Evolutionary conservation across 2,888 invertebrate species (phyloP).

Genomic region (Perdita meconis): DNA sequence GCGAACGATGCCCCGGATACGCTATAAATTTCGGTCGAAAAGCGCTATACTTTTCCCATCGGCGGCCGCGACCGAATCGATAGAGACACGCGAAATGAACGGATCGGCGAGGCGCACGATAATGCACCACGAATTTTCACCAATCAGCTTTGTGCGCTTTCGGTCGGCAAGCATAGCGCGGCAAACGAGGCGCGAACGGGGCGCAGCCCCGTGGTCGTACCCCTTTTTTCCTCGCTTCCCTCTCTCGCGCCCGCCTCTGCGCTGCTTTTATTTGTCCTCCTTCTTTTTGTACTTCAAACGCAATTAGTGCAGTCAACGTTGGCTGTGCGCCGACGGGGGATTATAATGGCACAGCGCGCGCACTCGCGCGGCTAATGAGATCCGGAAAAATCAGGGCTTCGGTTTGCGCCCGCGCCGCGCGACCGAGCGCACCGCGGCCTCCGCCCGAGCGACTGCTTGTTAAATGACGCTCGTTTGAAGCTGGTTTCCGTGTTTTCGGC

Average conservation of each 20-base stretch:
- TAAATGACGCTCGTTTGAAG: conserved; percentile 72
- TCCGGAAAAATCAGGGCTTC: conserved; percentile 73
- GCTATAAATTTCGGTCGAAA: no score
- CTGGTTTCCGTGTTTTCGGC: conserved; percentile 66
- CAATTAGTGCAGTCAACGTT: conserved; percentile 75
- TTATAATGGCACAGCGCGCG: conserved; percentile 70
- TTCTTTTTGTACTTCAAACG: conserved; percentile 72
- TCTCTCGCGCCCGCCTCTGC: conserved; percentile 16
- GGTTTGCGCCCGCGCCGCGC: conserved; percentile 64
- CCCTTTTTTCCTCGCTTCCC: conserved; percentile 20
- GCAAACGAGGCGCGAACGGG: conserved; percentile 62
- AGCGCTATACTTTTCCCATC: no score
- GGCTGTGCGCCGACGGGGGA: conserved; percentile 66
- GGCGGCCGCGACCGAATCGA: conserved; percentile 5
- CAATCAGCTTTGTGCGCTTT: conserved; percentile 66
- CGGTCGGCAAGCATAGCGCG: conserved; percentile 48
- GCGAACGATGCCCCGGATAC: no score
- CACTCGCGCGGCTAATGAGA: conserved; percentile 74
- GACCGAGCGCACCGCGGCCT: no score
- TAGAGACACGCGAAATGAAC: conserved; percentile 24
- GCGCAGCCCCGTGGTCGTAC: conserved; percentile 26
- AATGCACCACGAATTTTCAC: conserved; percentile 66
- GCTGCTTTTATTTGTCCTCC: conserved; percentile 60
- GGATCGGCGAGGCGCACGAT: conserved; percentile 43
- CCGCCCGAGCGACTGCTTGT: conserved; percentile 67